These are phyloP conservation scores for Daubentonia madagascariensis DNA, from an alignment of 2,113 vertebrate species.

Conservation along the genomic window DNA sequence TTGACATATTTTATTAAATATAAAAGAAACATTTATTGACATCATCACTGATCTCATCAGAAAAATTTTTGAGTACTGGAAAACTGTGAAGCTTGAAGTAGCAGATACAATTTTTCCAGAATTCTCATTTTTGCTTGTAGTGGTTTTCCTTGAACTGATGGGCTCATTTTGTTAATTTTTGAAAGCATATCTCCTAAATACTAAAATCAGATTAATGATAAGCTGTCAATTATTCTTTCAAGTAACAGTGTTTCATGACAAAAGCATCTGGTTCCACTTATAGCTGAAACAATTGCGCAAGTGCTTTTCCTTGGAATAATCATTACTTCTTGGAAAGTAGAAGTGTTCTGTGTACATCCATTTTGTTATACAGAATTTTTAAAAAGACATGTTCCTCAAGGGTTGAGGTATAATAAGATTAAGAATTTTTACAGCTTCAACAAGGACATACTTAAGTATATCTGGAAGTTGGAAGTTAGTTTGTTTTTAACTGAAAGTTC, in stretches of 20 bases:
- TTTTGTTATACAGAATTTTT: not conserved
- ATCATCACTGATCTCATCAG: not conserved
- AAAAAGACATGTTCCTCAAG: not conserved
- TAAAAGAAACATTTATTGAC: not conserved
- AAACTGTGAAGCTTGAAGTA: not conserved
- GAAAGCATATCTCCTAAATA: not conserved
- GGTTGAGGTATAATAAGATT: not conserved
- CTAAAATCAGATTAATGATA: not conserved
- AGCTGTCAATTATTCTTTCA: not conserved
- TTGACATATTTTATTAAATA: not conserved
- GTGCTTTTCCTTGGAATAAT: not conserved
- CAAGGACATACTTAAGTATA: not conserved
- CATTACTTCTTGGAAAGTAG: not conserved
- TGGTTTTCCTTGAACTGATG: not conserved
- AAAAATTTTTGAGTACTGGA: not conserved
- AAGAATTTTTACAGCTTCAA: not conserved
- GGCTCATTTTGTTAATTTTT: not conserved
- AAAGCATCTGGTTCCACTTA: not conserved
- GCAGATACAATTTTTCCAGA: not conserved
- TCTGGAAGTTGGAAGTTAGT: not conserved
- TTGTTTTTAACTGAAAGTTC: not conserved
- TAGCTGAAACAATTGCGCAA: not conserved
- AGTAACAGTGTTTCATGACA: not conserved
- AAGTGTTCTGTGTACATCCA: not conserved
- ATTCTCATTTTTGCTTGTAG: not conserved